Conservation (phyloP, 2,797 vertebrate species). For the Peromyscus nudipes region DNA sequence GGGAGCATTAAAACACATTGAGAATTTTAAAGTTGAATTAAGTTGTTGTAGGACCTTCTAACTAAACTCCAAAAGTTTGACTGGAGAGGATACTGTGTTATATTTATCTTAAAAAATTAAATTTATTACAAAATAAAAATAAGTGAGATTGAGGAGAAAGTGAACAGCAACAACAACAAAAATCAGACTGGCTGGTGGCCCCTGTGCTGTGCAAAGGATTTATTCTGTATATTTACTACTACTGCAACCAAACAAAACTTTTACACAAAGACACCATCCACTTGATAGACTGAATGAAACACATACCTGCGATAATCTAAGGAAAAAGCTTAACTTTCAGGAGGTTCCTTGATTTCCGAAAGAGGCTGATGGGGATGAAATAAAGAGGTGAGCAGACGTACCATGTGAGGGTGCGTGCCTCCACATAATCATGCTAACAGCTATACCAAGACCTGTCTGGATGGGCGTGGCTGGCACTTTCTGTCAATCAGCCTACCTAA, state of each 20-base stretch:
- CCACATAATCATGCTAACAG: background rate
- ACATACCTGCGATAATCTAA: no score
- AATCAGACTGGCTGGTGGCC: conserved; percentile 85
- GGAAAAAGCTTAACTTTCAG: background rate
- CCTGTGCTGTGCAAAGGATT: conserved; percentile 67
- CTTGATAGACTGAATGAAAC: background rate
- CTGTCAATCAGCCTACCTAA: background rate
- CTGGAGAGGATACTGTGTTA: conserved; percentile 80
- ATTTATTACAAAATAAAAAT: conserved; percentile 5
- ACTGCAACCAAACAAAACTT: background rate
- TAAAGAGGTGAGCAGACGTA: background rate
- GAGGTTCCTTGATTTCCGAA: background rate
- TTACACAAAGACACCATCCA: background rate
- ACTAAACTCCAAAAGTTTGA: conserved; percentile 77
- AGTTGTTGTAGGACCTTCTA: conserved; percentile 84
- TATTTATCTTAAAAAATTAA: conserved; percentile 76
- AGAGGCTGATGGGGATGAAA: background rate
- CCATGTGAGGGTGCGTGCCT: background rate
- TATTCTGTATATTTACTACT: background rate
- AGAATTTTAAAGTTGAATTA: conserved; percentile 88
- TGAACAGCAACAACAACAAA: conserved; percentile 82
- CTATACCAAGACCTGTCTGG: background rate
- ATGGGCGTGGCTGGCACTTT: background rate
- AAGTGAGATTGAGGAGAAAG: conserved; percentile 74
- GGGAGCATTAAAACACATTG: conserved; percentile 14